Percentiles rank a stretch among this genome's conserved stretches.
These are phyloP conservation scores for Chionomys nivalis DNA, from an alignment of 2,113 vertebrate genomes.

Conservation along the genomic window DNA sequence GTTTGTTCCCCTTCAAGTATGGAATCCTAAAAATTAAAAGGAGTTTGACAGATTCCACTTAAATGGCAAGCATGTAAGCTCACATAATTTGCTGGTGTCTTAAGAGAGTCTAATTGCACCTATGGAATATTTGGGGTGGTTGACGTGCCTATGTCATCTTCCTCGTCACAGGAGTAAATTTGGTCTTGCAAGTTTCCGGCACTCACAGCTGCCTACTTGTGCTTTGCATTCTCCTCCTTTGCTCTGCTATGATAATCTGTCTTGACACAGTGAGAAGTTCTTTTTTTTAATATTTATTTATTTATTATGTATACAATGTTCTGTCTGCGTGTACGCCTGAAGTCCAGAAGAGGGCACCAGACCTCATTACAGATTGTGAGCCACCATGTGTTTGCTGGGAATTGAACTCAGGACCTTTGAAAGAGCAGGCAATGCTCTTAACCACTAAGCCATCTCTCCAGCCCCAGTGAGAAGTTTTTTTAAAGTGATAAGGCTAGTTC, in stretches of 20 bases:
- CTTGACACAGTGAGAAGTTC: neutral
- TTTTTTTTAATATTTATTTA: neutral
- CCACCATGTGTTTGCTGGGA: too few species aligned
- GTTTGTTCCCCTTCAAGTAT: neutral
- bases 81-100: neutral
- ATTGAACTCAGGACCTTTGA: too few species aligned
- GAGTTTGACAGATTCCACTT: neutral
- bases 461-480: neutral
- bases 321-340: too few species aligned
- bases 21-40: too few species aligned
- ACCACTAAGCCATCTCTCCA: too few species aligned
- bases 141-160: neutral
- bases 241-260: too few species aligned
- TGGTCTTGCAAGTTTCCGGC: slow-evolving; percentile 6
- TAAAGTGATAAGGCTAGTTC: neutral
- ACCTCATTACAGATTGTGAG: too few species aligned
- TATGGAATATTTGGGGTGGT: neutral
- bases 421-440: too few species aligned
- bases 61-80: too few species aligned
- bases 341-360: too few species aligned
- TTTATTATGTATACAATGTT: too few species aligned
- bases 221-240: neutral
- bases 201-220: slow-evolving; percentile 18
- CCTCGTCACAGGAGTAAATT: neutral
- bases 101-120: neutral